These are phyloP conservation scores for Rhinopomastus cyanomelas DNA, from an alignment of 2,113 vertebrate species.

Conservation along the genomic window DNA sequence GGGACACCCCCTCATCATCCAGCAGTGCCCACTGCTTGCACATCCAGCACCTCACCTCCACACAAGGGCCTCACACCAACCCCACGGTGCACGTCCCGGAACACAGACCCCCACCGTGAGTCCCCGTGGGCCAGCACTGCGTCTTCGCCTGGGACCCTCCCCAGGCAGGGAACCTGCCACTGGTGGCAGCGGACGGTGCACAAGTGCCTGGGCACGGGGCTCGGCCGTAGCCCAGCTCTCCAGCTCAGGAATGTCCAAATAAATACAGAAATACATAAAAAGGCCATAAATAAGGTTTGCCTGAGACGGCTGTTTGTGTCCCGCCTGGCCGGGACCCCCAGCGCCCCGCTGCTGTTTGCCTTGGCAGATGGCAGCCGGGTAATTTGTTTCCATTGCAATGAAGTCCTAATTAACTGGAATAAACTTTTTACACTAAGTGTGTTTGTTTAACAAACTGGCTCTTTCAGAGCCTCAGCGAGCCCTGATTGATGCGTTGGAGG, in stretches of 20 bases:
- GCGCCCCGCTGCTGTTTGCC: conserved; percentile 63
- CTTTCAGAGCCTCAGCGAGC: conserved; percentile 74
- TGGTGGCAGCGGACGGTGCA: background rate
- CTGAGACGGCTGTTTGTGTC: conserved; percentile 68
- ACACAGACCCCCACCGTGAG: background rate
- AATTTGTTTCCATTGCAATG: conserved; percentile 79
- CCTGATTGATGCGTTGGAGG: conserved; percentile 71
- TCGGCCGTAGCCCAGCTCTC: conserved; percentile 16
- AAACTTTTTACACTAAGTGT: conserved; percentile 80
- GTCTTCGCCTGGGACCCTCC: background rate
- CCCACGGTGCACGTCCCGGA: background rate
- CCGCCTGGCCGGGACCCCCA: conserved; percentile 25
- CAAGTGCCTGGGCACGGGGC: background rate
- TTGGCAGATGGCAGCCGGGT: conserved; percentile 71
- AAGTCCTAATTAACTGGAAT: conserved; percentile 79
- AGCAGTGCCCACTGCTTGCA: background rate
- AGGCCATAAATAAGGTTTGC: conserved; percentile 64
- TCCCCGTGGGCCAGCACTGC: background rate
- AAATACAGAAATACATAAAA: conserved; percentile 68
- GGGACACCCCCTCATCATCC: too few species aligned
- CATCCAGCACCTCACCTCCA: background rate
- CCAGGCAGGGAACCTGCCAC: background rate
- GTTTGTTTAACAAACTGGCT: conserved; percentile 78
- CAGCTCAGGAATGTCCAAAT: conserved; percentile 64
- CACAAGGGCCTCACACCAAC: background rate